Evolutionary conservation across 2,888 invertebrate genomes (phyloP).

Genomic region (Thymelicus sylvestris): DNA sequence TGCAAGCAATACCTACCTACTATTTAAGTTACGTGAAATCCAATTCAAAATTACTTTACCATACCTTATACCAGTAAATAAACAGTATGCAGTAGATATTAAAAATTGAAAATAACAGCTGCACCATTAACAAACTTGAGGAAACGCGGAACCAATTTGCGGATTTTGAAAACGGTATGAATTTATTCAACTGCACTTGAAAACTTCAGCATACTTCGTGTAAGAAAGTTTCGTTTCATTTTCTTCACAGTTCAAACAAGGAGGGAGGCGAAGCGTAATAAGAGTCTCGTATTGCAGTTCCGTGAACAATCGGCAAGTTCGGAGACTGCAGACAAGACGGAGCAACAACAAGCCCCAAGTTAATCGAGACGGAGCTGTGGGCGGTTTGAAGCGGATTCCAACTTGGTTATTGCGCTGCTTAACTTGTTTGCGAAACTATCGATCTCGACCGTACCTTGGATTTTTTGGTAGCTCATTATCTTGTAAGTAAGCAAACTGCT

Average conservation of each 20-base stretch:
- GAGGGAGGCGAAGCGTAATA: constrained; percentile 28
- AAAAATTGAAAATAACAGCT: background rate
- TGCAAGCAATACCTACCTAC: too few relatives aligned
- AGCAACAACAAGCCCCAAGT: constrained; percentile 61
- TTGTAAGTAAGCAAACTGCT: too few relatives aligned
- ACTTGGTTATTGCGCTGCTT: constrained; percentile 27
- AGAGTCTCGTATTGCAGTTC: constrained; percentile 45
- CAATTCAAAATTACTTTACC: too few relatives aligned
- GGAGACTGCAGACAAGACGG: constrained; percentile 57
- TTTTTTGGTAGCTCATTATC: background rate
- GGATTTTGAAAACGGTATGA: constrained; percentile 21
- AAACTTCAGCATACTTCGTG: constrained; percentile 32
- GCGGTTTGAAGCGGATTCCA: constrained; percentile 24
- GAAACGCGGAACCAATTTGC: constrained; percentile 25
- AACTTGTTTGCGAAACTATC: constrained; percentile 30
- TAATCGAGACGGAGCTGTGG: constrained; percentile 53
- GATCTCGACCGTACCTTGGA: constrained; percentile 10
- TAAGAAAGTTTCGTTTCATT: constrained; percentile 35
- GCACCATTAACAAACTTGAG: constrained; percentile 1
- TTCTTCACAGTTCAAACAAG: constrained; percentile 33
- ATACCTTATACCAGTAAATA: background rate
- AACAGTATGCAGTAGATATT: background rate
- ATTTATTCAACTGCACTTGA: constrained; percentile 33
- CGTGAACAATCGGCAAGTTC: constrained; percentile 60
- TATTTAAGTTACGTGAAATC: too few relatives aligned